These are phyloP conservation scores for Drosophila neocordata DNA, from an alignment of 1,140 invertebrate species.

Conservation along the genomic window DNA sequence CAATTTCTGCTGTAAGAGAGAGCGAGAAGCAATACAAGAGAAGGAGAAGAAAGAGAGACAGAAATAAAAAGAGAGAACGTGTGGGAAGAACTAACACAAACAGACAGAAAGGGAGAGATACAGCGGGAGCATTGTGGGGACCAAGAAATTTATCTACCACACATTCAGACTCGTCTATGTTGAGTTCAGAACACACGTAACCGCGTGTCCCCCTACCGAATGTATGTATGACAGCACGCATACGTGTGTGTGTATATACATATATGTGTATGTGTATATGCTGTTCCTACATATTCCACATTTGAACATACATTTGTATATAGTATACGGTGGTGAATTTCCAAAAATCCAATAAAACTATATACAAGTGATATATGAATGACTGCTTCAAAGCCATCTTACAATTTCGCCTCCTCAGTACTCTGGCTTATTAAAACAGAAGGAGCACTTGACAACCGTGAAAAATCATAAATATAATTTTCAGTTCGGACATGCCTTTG, in stretches of 20 bases:
- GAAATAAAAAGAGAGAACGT: constrained; percentile 18
- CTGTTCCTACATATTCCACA: constrained; percentile 42
- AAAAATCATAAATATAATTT: not conserved
- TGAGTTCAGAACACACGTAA: constrained; percentile 53
- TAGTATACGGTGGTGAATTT: constrained; percentile 44
- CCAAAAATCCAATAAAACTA: constrained; percentile 10
- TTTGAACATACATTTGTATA: constrained; percentile 12
- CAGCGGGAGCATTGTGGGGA: constrained; percentile 2
- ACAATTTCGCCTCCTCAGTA: not conserved
- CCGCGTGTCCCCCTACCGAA: constrained; percentile 55
- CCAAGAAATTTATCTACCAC: constrained; percentile 55
- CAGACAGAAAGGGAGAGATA: constrained; percentile 4
- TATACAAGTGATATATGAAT: not conserved
- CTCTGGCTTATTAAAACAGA: not conserved
- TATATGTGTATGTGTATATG: constrained; percentile 34
- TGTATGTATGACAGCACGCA: constrained; percentile 19
- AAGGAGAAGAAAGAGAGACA: not conserved
- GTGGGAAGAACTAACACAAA: constrained; percentile 17
- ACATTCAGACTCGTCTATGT: constrained; percentile 38
- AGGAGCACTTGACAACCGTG: constrained; percentile 17
- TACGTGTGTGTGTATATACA: constrained; percentile 16
- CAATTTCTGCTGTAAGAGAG: not conserved
- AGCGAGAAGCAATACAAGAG: not conserved
- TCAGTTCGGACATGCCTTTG: constrained; percentile 62
- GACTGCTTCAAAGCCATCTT: not conserved